Conservation (phyloP, 2,888 invertebrate genomes). For the Amiota communis region DNA sequence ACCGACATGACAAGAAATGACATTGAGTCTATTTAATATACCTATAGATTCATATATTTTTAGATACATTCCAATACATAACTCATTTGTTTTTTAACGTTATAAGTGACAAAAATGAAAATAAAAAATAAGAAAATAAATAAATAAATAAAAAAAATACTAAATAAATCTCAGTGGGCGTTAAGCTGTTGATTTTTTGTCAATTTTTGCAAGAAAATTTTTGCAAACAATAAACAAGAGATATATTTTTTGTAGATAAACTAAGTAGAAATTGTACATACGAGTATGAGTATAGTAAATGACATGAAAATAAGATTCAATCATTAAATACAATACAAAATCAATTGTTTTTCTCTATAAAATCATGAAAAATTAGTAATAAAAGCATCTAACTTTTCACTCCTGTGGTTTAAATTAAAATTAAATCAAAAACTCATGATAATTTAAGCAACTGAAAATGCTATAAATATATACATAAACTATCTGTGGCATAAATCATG, state of each 20-base stretch:
- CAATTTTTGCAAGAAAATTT: slow-evolving; percentile 13
- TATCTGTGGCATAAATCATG: slow-evolving; percentile 19
- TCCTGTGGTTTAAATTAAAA: too few species aligned
- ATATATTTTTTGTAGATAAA: neutral
- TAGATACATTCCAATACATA: slow-evolving; percentile 4
- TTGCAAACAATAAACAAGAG: neutral
- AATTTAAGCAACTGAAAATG: neutral
- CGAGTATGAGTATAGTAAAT: too few species aligned
- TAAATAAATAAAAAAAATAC: neutral
- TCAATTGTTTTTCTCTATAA: too few species aligned
- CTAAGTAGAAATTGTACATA: too few species aligned
- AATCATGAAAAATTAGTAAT: too few species aligned
- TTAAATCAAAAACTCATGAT: too few species aligned
- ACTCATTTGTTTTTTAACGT: slow-evolving; percentile 12
- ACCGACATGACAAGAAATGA: neutral
- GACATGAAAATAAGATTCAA: too few species aligned
- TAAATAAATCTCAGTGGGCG: slow-evolving; percentile 9
- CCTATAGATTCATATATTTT: slow-evolving; percentile 5
- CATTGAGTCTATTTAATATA: neutral
- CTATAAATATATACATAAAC: neutral
- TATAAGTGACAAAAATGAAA: neutral
- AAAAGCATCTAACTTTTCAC: too few species aligned
- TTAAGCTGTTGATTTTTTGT: neutral
- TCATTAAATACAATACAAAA: too few species aligned
- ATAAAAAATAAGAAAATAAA: neutral